Base-by-base conservation (phyloP, 2,888 invertebrate genomes). In the Orthonychiurus folsomi region DNA sequence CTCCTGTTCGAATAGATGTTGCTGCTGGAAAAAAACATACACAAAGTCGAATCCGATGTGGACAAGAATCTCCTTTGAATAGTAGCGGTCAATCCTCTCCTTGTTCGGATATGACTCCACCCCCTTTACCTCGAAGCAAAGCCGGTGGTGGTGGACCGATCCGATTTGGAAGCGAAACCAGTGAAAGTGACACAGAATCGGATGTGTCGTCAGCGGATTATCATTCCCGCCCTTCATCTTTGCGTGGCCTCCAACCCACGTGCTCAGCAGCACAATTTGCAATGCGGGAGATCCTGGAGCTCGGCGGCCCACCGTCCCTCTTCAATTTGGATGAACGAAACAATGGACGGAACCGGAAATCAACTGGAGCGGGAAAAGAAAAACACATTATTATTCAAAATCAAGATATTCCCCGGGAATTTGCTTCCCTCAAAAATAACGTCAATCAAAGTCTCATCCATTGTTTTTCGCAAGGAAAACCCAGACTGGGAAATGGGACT, bases 181-280 rank as follows among this genome's bases (percentile, higher is more conserved):
- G 69, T 59, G 73, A 73, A 61, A 68, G 68, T 63, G 73, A 73
- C 61, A 73, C 73, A 3, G 73, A 73, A 47, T 71, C 71, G 1
- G 73, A 73, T 61, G 64, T 73, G 12, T 72, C 72, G 0, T 66
- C 73, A 1, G 71, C 50, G 3, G 59, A 59, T 12, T 59, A 59
- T 50, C 50, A 50, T 24, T 3, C n/a, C 21, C 25, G 25, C 20
- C 23, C 59, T 48, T 9, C 69, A 59, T 69, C 66, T 50, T 56
- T 68, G n/a, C 71, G 69, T 0, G 48, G 15, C 1, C 50, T 62
- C 1, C n/a, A n/a, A n/a, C n/a, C n/a, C n/a, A 56, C 67, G 5
- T 69, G 69, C 63, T 69, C 64, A 56, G 70, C 73, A 0, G 73
- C 73, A 9, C 68, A 71, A 48, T 73, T 70, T 61, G 73, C 71